Evolutionary conservation across 2,888 invertebrate genomes (phyloP).

Genomic region (Acleris laterana): DNA sequence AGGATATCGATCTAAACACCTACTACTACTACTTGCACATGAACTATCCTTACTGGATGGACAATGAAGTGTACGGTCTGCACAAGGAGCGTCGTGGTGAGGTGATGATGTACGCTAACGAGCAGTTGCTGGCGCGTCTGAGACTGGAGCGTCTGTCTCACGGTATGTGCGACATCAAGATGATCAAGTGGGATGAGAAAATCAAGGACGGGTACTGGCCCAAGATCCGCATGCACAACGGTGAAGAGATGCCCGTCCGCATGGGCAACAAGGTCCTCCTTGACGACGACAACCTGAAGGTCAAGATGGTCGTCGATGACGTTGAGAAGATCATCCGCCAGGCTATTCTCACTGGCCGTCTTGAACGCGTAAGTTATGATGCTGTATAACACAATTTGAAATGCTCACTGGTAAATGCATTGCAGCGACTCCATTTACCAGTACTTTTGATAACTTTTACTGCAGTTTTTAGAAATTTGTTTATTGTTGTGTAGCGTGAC

Average conservation of each 20-base stretch:
- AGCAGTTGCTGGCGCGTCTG: conserved; percentile 86
- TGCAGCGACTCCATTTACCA: too few relatives aligned
- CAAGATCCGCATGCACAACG: conserved; percentile 82
- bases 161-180: conserved; percentile 76
- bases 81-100: conserved; percentile 83
- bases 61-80: conserved; percentile 77
- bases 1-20: conserved; percentile 90
- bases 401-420: too few relatives aligned
- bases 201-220: conserved; percentile 84
- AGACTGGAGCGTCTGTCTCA: conserved; percentile 79
- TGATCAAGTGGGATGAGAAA: conserved; percentile 72
- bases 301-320: conserved; percentile 64
- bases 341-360: conserved; percentile 68
- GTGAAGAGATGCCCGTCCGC: conserved; percentile 83
- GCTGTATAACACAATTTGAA: background rate
- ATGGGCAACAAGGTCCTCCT: conserved; percentile 66
- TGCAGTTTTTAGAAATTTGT: conserved; percentile 7
- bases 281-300: conserved; percentile 59
- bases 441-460: background rate
- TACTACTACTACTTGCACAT: conserved; percentile 88
- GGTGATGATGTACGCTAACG: conserved; percentile 84
- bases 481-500: conserved; percentile 67
- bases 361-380: conserved; percentile 63
- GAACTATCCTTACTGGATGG: conserved; percentile 89
- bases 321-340: conserved; percentile 82